A percentile compares a stretch with the other conserved stretches of the same genome.
These are phyloP conservation scores for cat (Felis catus) DNA, from an alignment of 2,113 vertebrate species.

Conservation along the genomic window F.catus_Fca126_mat1.0 CM031415.1:69862501-69863000, in stretches of 20 bases:
- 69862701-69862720: not conserved
- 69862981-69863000: not conserved
- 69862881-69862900: not conserved
- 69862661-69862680: not conserved
- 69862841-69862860: not conserved
- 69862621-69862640: no score
- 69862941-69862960: not conserved
- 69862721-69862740: not conserved
- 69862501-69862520: no score
- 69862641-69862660: no score
- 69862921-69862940: not conserved
- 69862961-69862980: not conserved
- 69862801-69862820: slow-evolving; percentile 1
- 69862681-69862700: not conserved
- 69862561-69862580: no score
- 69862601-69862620: no score
- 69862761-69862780: not conserved
- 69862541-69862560: no score
- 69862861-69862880: not conserved
- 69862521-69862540: no score
- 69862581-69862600: no score
- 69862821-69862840: not conserved
- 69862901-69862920: not conserved
- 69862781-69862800: not conserved
- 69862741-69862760: not conserved